Evolutionary conservation across 1,140 invertebrate species (phyloP), one percentile per base, ranked within the genome.

Genomic region (Conus betulinus): DNA sequence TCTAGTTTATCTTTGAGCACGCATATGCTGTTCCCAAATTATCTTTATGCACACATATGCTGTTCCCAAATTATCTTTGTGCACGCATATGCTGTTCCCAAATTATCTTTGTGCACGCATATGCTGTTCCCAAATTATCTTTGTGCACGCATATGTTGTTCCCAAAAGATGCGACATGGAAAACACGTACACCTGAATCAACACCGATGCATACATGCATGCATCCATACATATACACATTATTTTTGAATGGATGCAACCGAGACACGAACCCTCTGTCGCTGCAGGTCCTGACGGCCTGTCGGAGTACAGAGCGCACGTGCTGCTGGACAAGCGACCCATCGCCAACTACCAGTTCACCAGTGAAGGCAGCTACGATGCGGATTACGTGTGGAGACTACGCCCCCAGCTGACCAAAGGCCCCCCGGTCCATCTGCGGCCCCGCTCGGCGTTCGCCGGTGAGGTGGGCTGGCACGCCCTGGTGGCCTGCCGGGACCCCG

Each of bases 381-480:
- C 85, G n/a, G 85, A 89, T 20, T 93, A 93, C 84, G 60, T 94
- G 52, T 92, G 91, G 88, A 84, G 92, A 11, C 76, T 93, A 13
- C 15, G 67, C 67, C 88, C 90, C 8, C 78, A 86, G 0, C 79
- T 53, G 17, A 15, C 15, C 7, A 83, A 84, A 20, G 87, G 88
- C 5, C 88, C 91, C 10, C 90, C 79, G 6, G 51, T 81, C 5
- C 79, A 81, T 51, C 90, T 89, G 7, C 81, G 88, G 25, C 89
- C 93, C 8, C 90, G 90, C 25, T 87, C 87, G 39, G 74, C 52
- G 10, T 85, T 67, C 17, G 89, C 91, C 51, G 93, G 93, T 2
- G 91, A 91, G 83, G 90, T 93, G 27, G 92, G 93, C 25, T 93
- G 93, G 93, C 88, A 89, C 10, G 87, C 91, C 6, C 81, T 87